Base-by-base conservation (phyloP, 35 echinoderm and acorn worm species). In the Amphiura filiformis region DNA sequence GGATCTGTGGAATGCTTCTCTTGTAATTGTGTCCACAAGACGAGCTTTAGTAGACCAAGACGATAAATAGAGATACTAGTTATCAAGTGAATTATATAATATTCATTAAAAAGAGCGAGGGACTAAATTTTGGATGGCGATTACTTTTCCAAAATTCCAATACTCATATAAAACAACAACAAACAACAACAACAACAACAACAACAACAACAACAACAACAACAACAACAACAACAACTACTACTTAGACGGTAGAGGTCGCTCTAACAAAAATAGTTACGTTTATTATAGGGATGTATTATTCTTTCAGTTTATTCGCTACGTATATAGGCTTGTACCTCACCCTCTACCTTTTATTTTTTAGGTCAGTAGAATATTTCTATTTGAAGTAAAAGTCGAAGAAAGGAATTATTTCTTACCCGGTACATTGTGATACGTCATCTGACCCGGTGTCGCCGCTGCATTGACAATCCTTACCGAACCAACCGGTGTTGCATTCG, bases 401-500 rank as follows among this genome's bases (percentile, higher is more conserved):
- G 44, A 20, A 7, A 7, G 7, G 20, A 7, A 52, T 11, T 11
- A 11, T 11, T 52, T 90, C 92, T 94, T 89, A 98, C 96, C 86
- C 79, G 56, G 34, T 86, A 56, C 96, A 98, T 26, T 83, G 56
- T 39, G 70, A 79, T 28, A 94, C 92, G 44, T 88, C 94, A 85
- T 98, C 96, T 37, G 91, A 47, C 15, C 77, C 78, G 20, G 87
- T 75, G 38, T 94, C 96, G 31, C 88, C 84, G 82, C 92, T 98
- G 57, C 96, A 98, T n/a, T 98, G 92, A 77, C 96, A 98, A 0
- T 86, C 77, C 26, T 91, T 39, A 34, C 96, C 96, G 56, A 94
- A 98, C 23, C 84, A 82, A 3, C 92, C 92, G 12, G 81, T 36
- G 37, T 98, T 98, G 57, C 96, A 98, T 38, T 34, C 56, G 37